Evolutionary conservation across 2,888 invertebrate species (phyloP).

Genomic region (Macaria liturata): DNA sequence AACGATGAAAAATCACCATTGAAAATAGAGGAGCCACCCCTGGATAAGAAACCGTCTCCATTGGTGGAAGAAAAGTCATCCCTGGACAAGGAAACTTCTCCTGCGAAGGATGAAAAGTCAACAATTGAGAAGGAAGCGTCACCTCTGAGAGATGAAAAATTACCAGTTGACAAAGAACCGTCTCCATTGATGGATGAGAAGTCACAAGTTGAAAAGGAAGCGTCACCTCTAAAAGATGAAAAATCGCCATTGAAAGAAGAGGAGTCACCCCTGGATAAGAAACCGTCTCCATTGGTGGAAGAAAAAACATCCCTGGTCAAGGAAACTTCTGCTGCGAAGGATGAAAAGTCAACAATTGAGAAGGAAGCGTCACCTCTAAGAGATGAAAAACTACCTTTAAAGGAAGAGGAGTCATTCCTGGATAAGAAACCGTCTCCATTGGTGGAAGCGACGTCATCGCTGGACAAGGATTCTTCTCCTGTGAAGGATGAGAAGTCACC

Average conservation of each 20-base stretch:
- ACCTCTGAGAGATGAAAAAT: not conserved
- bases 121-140: no score
- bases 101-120: no score
- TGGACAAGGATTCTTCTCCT: constrained; percentile 3
- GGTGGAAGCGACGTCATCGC: not conserved
- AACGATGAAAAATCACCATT: constrained; percentile 9
- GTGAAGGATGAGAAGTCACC: constrained; percentile 8
- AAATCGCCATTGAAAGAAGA: not conserved
- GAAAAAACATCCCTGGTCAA: no score
- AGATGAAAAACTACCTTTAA: not conserved
- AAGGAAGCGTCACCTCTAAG: no score
- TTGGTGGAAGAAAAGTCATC: no score
- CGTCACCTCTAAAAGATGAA: not conserved
- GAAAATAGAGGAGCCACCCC: no score
- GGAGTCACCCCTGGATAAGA: not conserved
- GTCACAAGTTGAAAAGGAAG: not conserved
- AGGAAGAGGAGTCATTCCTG: not conserved
- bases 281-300: not conserved
- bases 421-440: not conserved
- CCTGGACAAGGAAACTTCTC: no score
- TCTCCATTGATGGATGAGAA: not conserved
- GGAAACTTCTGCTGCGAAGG: no score
- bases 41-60: no score
- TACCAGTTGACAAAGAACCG: not conserved
- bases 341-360: no score